Base-by-base conservation (phyloP, 2,888 invertebrate genomes). In the Eupithecia subfuscata region DNA sequence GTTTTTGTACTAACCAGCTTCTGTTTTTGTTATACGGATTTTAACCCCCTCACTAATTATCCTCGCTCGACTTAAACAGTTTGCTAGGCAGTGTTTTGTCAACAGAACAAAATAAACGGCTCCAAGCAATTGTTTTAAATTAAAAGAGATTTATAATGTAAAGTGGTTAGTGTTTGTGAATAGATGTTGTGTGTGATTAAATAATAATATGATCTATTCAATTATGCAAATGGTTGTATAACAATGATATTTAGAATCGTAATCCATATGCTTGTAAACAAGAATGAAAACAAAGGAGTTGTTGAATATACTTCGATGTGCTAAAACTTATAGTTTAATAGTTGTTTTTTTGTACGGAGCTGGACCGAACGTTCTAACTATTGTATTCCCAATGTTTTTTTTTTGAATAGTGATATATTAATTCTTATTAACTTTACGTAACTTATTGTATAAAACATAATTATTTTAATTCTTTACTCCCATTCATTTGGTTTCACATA, bases 1-100 rank as follows among this genome's bases (percentile, higher is more conserved):
- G 76, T 79, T 79, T 82, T 74, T 71, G 7, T 56, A 84, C 82
- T 84, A 84, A 84, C 82, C 71, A 71, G 18, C 18, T 22, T 67
- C 9, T 65, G 11, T 18, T 68, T 22, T 45, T 68, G 25, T 67
- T 34, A 34, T 34, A 34, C 16, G 18, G 30, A 34, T 34, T 30
- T 34, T 34, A 18, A 9, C 8, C 16, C 18, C 18, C 0, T 22
- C 34, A 34, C 34, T 18, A 18, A 18, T 18, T 2, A 63, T 18
- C 18, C 1, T 7, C 18, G 34, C 18, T 64, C 8, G 34, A 18
- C 18, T 64, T 22, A 56, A 56, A 60, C 25, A 25, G 14, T 60
- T 60, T 22, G 56, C n/a, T 22, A n/a, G 9, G 9, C 22, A 22
- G 56, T 2, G n/a, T 2, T 22, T 56, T 22, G n/a, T 56, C 56